Evolutionary conservation across 2,888 invertebrate genomes (phyloP).

Genomic region (Tachystola acroxantha): DNA sequence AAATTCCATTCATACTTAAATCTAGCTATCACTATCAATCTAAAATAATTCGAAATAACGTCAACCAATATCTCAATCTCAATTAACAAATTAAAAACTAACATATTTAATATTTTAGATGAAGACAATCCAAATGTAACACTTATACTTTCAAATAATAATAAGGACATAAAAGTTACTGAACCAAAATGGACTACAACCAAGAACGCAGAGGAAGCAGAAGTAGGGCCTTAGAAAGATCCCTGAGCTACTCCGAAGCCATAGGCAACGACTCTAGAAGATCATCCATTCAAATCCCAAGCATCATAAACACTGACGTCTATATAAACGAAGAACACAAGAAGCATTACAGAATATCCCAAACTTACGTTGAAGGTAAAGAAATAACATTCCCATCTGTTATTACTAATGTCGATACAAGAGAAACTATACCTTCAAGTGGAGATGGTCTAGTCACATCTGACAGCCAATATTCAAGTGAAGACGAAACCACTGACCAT

Average conservation of each 20-base stretch:
- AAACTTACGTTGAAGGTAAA: slow-evolving; percentile 66
- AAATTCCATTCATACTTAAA: too few relatives aligned
- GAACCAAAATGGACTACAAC: slow-evolving; percentile 5
- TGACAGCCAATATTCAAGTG: slow-evolving; percentile 52
- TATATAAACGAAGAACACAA: slow-evolving; percentile 65
- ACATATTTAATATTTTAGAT: background rate
- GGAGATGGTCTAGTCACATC: slow-evolving; percentile 32
- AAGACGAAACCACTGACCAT: slow-evolving; percentile 46
- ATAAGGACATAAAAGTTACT: background rate
- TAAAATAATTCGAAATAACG: too few relatives aligned
- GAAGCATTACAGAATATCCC: slow-evolving; percentile 63
- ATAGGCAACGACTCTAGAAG: slow-evolving; percentile 53
- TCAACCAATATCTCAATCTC: too few relatives aligned
- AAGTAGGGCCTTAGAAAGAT: slow-evolving; percentile 52
- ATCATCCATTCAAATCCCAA: slow-evolving; percentile 64
- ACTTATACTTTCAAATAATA: background rate
- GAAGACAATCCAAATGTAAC: background rate
- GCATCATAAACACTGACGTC: slow-evolving; percentile 55
- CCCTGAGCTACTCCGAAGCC: slow-evolving; percentile 65
- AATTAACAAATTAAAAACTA: too few relatives aligned
- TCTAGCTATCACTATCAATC: too few relatives aligned
- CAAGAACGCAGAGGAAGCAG: slow-evolving; percentile 42
- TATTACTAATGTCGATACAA: slow-evolving; percentile 33
- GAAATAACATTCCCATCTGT: slow-evolving; percentile 52
- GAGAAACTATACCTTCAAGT: slow-evolving; percentile 21